Conservation (phyloP, 2,888 invertebrate species). For the Molanna angustata region DNA sequence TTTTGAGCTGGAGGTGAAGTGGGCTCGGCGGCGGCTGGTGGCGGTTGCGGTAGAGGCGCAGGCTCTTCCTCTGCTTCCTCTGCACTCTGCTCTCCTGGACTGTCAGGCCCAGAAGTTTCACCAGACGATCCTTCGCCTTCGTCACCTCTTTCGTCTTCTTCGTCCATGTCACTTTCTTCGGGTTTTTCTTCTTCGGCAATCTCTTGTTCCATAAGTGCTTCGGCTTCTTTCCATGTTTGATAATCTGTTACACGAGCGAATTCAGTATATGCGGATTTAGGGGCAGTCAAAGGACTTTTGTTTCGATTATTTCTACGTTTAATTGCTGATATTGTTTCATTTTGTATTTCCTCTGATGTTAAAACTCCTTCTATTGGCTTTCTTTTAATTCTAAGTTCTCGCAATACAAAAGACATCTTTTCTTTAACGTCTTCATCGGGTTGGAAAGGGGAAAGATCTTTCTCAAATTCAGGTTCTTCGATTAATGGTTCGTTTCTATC, state of each 20-base stretch:
- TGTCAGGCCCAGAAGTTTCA: slow-evolving; percentile 86
- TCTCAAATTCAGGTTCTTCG: slow-evolving; percentile 59
- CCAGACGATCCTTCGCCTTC: slow-evolving; percentile 71
- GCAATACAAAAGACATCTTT: slow-evolving; percentile 75
- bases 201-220: slow-evolving; percentile 39
- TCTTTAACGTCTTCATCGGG: slow-evolving; percentile 71
- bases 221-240: slow-evolving; percentile 45
- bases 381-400: slow-evolving; percentile 72
- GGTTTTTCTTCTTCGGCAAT: slow-evolving; percentile 32
- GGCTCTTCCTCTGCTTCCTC: slow-evolving; percentile 69
- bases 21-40: slow-evolving; percentile 35
- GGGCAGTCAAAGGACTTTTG: slow-evolving; percentile 35
- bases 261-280: slow-evolving; percentile 41
- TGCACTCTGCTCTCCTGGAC: slow-evolving; percentile 69
- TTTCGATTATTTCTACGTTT: slow-evolving; percentile 29
- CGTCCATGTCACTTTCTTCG: slow-evolving; percentile 29
- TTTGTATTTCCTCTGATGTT: slow-evolving; percentile 33
- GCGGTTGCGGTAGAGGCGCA: slow-evolving; percentile 42
- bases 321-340: slow-evolving; percentile 16
- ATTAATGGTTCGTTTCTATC: slow-evolving; percentile 61
- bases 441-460: slow-evolving; percentile 52
- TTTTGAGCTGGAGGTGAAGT: slow-evolving; percentile 44
- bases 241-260: slow-evolving; percentile 54
- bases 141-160: slow-evolving; percentile 36
- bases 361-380: slow-evolving; percentile 34